These are phyloP conservation scores for Ataeniobius toweri DNA, from an alignment of 2,797 vertebrate genomes.

Conservation along the genomic window DNA sequence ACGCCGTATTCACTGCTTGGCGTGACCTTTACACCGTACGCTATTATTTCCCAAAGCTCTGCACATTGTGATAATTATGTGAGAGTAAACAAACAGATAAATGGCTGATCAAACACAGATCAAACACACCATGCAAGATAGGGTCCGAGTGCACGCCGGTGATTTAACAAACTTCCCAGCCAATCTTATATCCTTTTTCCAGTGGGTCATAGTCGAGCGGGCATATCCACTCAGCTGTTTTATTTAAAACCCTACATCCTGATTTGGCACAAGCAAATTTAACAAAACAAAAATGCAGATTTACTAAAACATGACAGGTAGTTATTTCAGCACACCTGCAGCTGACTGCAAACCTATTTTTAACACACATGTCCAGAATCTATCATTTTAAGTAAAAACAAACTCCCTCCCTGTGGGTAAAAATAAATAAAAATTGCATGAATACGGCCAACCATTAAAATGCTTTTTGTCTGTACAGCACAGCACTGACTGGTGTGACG, in stretches of 20 bases:
- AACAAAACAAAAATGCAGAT: slow-evolving; percentile 1
- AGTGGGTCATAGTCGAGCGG: slow-evolving; percentile 21
- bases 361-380: slow-evolving; percentile 6
- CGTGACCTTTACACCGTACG: slow-evolving; percentile 54
- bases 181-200: background rate
- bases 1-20: slow-evolving; percentile 36
- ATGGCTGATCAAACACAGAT: slow-evolving; percentile 41
- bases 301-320: slow-evolving; percentile 7
- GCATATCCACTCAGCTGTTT: slow-evolving; percentile 29
- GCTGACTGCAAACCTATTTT: slow-evolving; percentile 15
- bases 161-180: slow-evolving; percentile 2
- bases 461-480: background rate
- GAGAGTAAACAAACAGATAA: slow-evolving; percentile 53
- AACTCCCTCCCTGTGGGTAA: slow-evolving; percentile 5
- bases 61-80: slow-evolving; percentile 53
- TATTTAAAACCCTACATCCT: slow-evolving; percentile 17
- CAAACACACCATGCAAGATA: background rate
- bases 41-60: slow-evolving; percentile 60
- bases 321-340: slow-evolving; percentile 19
- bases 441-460: background rate
- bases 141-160: background rate
- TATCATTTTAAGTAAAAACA: background rate
- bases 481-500: background rate
- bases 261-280: slow-evolving; percentile 7
- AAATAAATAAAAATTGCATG: slow-evolving; percentile 3